Conservation (phyloP, 1,140 invertebrate genomes). For the Drosophila biarmipes region DNA sequence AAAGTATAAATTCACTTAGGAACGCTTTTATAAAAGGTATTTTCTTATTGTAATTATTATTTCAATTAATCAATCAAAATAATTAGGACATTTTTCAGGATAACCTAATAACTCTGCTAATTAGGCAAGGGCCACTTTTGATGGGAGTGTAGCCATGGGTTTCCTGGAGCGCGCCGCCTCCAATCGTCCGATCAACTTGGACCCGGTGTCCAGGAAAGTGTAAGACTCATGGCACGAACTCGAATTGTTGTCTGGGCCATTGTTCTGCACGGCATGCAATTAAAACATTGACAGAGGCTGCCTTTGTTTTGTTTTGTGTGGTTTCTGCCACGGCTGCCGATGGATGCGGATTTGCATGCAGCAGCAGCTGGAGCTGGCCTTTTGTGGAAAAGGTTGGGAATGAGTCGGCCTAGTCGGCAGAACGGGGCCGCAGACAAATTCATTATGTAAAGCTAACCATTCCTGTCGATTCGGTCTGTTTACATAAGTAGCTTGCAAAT, state of each 20-base stretch:
- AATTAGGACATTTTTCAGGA: background rate
- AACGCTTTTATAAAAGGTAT: too few species aligned
- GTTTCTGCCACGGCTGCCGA: constrained; percentile 39
- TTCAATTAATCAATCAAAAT: too few species aligned
- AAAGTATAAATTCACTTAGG: too few species aligned
- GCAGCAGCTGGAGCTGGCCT: constrained; percentile 75
- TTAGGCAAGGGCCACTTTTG: background rate
- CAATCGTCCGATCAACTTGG: constrained; percentile 13
- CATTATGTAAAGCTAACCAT: constrained; percentile 70
- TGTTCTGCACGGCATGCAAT: constrained; percentile 71
- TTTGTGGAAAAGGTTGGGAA: constrained; percentile 64
- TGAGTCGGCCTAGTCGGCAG: constrained; percentile 15
- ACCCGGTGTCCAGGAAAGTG: constrained; percentile 29
- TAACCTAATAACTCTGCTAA: background rate
- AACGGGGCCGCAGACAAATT: constrained; percentile 57
- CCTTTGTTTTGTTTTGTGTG: constrained; percentile 41
- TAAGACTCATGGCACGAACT: constrained; percentile 56
- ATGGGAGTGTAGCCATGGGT: constrained; percentile 13
- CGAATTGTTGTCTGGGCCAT: constrained; percentile 58
- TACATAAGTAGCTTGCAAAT: constrained; percentile 73
- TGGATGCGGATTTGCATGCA: constrained; percentile 65
- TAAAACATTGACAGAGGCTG: constrained; percentile 61
- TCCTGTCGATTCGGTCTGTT: constrained; percentile 59
- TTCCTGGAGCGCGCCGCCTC: constrained; percentile 25
- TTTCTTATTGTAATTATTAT: too few species aligned